A percentile compares a stretch with the other conserved stretches of the same genome.
These are phyloP conservation scores for Oophaga pumilio DNA, from an alignment of 2,113 vertebrate species.

Conservation along the genomic window DNA sequence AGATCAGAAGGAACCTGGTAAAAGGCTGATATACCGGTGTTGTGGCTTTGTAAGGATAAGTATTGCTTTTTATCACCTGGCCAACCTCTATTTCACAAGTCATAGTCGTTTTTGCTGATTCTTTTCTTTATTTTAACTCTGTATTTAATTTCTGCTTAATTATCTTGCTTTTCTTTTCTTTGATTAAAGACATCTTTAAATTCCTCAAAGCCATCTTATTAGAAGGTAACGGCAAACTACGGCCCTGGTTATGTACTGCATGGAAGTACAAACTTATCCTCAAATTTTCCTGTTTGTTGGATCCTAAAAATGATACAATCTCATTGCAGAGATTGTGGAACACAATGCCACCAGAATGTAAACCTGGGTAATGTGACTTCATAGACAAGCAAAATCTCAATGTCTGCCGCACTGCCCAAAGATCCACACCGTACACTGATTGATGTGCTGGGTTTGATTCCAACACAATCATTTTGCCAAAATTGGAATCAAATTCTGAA, in stretches of 20 bases:
- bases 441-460: background rate
- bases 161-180: conserved; percentile 59
- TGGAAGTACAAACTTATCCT: conserved; percentile 55
- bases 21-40: no score
- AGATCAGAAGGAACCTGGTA: no score
- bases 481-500: background rate
- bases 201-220: conserved; percentile 65
- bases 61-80: no score
- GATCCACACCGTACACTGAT: background rate
- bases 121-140: conserved; percentile 20
- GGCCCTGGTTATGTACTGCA: conserved; percentile 57
- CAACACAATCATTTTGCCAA: background rate
- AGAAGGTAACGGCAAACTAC: conserved; percentile 66
- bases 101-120: background rate
- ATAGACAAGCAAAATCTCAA: background rate
- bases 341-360: conserved; percentile 2
- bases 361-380: conserved; percentile 53
- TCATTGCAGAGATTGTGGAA: conserved; percentile 39
- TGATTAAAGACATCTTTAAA: conserved; percentile 66
- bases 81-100: background rate
- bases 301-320: background rate
- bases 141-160: conserved; percentile 38
- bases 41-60: no score
- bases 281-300: conserved; percentile 31
- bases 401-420: background rate